Conservation (phyloP, 2,888 invertebrate genomes). For the Mantis religiosa region DNA sequence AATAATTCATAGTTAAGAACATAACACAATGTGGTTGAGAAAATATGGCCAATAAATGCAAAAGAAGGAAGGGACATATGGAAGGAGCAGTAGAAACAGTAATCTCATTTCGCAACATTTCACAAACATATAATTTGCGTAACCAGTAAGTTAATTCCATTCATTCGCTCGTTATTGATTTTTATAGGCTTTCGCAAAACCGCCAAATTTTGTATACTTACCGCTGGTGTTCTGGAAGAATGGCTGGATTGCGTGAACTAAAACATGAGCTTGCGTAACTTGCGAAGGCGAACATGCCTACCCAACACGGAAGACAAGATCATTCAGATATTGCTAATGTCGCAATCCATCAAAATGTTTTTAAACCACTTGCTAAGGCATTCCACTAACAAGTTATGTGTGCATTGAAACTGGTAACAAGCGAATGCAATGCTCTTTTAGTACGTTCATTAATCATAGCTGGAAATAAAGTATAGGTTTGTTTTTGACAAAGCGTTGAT, state of each 20-base stretch:
- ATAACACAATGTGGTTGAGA: no score
- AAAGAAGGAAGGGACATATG: no score
- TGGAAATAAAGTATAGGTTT: neutral
- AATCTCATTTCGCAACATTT: no score
- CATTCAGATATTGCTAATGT: neutral
- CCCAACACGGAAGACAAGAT: neutral
- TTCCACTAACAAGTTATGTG: neutral
- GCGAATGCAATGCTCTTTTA: neutral
- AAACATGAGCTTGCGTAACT: neutral
- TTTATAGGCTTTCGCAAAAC: no score
- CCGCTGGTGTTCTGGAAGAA: neutral
- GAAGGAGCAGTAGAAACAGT: no score
- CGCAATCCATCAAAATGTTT: neutral
- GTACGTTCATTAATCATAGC: neutral
- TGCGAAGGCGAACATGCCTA: neutral
- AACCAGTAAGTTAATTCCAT: no score
- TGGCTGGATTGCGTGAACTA: neutral
- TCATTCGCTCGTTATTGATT: no score
- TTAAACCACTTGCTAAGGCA: neutral
- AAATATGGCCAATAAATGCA: no score
- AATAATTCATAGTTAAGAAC: no score
- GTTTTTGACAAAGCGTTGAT: neutral
- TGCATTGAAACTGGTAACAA: neutral
- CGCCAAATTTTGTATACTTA: neutral
- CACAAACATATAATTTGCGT: no score